Evolutionary conservation across 2,113 vertebrate genomes (phyloP).

Genomic region (Syrmaticus mikado): DNA sequence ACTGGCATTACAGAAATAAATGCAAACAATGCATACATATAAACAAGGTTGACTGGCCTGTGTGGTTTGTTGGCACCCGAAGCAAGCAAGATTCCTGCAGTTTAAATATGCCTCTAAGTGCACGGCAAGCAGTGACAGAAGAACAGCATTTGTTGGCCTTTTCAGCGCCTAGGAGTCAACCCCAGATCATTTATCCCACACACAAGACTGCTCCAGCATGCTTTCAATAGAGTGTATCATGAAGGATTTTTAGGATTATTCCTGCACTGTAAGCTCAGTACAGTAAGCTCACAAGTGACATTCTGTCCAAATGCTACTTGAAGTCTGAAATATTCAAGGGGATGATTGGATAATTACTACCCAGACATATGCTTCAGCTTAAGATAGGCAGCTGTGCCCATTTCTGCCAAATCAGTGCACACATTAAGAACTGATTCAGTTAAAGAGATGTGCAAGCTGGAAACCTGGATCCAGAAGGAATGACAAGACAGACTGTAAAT

Average conservation of each 20-base stretch:
- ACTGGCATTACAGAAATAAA: background rate
- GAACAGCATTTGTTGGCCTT: background rate
- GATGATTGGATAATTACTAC: constrained; percentile 5
- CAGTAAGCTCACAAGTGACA: background rate
- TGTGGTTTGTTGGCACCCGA: background rate
- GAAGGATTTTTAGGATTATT: background rate
- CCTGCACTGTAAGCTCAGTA: background rate
- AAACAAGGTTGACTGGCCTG: background rate
- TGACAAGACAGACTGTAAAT: background rate
- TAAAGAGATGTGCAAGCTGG: background rate
- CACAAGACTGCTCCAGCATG: background rate
- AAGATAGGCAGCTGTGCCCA: background rate
- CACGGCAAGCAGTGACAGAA: background rate
- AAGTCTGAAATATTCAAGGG: background rate
- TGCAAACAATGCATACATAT: background rate
- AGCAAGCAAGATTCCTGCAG: background rate
- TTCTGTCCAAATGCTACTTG: background rate
- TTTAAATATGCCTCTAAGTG: background rate
- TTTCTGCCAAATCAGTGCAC: background rate
- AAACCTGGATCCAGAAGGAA: background rate
- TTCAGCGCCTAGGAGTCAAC: background rate
- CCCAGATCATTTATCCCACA: background rate
- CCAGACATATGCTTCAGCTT: background rate
- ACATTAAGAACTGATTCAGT: background rate
- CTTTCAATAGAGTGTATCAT: background rate